These are phyloP conservation scores for Ceratina calcarata DNA, from an alignment of 1,140 invertebrate genomes.

Conservation along the genomic window DNA sequence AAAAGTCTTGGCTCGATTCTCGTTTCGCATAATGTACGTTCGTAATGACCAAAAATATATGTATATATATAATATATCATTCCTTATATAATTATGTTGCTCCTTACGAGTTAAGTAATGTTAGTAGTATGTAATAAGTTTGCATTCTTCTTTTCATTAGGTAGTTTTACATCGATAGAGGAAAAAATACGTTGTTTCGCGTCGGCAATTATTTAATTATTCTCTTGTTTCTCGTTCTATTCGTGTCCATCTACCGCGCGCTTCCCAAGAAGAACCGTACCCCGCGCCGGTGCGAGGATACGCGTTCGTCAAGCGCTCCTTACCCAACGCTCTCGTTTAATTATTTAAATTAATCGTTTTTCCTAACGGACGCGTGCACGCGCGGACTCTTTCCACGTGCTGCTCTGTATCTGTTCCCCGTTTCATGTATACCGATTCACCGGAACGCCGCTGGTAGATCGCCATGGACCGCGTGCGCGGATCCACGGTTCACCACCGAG, in stretches of 20 bases:
- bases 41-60: slow-evolving; percentile 81
- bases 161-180: slow-evolving; percentile 80
- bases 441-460: slow-evolving; percentile 2
- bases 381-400: slow-evolving; percentile 25
- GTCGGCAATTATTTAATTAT: slow-evolving; percentile 15
- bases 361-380: slow-evolving; percentile 38
- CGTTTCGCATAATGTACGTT: slow-evolving; percentile 70
- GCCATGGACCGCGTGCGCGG: neutral
- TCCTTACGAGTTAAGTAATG: slow-evolving; percentile 79
- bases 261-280: slow-evolving; percentile 18
- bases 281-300: slow-evolving; percentile 24
- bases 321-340: slow-evolving; percentile 14
- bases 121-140: slow-evolving; percentile 78
- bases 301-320: slow-evolving; percentile 11
- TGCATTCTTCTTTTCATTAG: slow-evolving; percentile 66
- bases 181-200: slow-evolving; percentile 76
- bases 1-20: slow-evolving; percentile 75
- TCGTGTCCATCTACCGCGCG: neutral
- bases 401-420: slow-evolving; percentile 17
- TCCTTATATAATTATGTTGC: slow-evolving; percentile 77
- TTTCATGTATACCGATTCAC: slow-evolving; percentile 25
- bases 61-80: slow-evolving; percentile 77
- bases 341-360: neutral
- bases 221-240: neutral
- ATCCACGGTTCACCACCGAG: too few relatives aligned